These are phyloP conservation scores for Eurytoma adleriae DNA, from an alignment of 2,888 invertebrate species.

Conservation along the genomic window DNA sequence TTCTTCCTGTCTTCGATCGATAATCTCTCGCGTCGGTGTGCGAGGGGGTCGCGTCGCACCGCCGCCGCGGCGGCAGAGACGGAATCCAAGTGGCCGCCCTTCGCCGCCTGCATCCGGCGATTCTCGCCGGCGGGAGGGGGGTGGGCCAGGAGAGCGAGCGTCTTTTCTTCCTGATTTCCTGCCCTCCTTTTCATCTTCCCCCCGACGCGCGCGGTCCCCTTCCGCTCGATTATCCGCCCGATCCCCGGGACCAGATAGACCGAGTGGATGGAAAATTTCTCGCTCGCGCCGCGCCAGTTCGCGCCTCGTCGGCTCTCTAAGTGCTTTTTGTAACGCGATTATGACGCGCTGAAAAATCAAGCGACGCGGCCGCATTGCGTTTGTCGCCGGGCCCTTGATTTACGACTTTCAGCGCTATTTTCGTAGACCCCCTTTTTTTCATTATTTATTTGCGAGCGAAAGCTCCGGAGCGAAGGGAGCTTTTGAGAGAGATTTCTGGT, in stretches of 20 bases:
- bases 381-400: conserved; percentile 6
- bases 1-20: conserved; percentile 30
- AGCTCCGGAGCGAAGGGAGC: too few species aligned
- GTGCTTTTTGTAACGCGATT: conserved; percentile 38
- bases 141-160: neutral
- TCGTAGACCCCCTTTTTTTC: too few species aligned
- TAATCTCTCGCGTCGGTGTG: conserved; percentile 5
- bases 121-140: conserved; percentile 13
- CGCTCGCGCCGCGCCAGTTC: neutral
- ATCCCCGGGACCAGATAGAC: conserved; percentile 6
- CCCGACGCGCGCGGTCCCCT: conserved; percentile 20
- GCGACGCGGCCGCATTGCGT: neutral
- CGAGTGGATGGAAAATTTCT: conserved; percentile 44
- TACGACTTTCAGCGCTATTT: neutral
- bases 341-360: neutral
- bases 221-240: conserved; percentile 53
- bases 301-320: conserved; percentile 22
- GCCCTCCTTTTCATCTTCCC: conserved; percentile 29
- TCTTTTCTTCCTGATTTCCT: conserved; percentile 44
- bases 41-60: too few species aligned
- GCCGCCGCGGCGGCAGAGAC: neutral
- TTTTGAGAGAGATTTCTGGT: too few species aligned
- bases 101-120: conserved; percentile 38
- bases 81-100: conserved; percentile 23
- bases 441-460: too few species aligned